These are phyloP conservation scores for Megaceryle alcyon DNA, from an alignment of 2,797 vertebrate genomes.

Conservation along the genomic window DNA sequence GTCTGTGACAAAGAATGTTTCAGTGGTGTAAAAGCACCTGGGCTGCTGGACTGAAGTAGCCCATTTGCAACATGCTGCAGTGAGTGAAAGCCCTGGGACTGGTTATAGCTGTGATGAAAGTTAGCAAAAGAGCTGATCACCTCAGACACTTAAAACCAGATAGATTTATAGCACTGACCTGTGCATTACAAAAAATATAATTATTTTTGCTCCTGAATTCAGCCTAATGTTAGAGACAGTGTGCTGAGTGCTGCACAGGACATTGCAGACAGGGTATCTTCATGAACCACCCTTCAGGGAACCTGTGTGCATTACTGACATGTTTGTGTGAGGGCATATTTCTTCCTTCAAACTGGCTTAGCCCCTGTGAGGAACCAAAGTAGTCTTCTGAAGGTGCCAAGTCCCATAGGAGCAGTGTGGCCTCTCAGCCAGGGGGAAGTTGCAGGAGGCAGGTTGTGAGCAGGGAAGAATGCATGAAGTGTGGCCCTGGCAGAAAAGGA, in stretches of 20 bases:
- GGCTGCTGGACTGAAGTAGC: neutral
- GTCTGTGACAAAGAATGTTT: constrained; percentile 45
- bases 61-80: neutral
- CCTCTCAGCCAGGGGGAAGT: neutral
- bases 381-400: neutral
- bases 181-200: neutral
- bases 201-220: neutral
- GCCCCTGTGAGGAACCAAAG: neutral
- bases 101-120: neutral
- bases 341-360: neutral
- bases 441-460: neutral
- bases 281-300: neutral
- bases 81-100: constrained; percentile 7
- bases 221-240: neutral
- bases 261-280: neutral
- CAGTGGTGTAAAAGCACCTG: neutral
- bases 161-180: neutral
- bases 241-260: neutral
- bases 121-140: neutral
- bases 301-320: neutral
- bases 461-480: neutral
- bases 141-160: neutral
- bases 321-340: neutral
- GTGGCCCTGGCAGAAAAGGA: neutral
- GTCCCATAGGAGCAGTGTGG: neutral